Evolutionary conservation across 2,888 invertebrate species (phyloP).

Genomic region (Thera obeliscata): DNA sequence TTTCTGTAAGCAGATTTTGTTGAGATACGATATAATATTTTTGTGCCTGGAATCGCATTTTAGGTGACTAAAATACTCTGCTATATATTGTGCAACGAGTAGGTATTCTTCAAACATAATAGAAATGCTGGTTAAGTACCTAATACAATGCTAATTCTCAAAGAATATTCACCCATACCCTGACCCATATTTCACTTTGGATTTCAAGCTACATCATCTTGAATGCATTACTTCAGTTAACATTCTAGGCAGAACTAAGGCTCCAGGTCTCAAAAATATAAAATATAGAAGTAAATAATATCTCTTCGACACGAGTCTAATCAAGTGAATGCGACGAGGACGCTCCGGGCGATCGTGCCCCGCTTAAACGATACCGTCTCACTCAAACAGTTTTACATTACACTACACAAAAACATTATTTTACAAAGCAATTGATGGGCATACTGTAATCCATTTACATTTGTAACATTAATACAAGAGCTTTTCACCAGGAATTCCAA

Average conservation of each 20-base stretch:
- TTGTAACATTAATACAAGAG: neutral
- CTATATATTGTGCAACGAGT: too few relatives aligned
- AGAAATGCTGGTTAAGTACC: too few relatives aligned
- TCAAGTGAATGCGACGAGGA: conserved; percentile 25
- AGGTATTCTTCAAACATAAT: too few relatives aligned
- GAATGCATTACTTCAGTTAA: too few relatives aligned
- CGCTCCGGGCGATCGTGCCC: conserved; percentile 74
- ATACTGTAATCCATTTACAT: neutral
- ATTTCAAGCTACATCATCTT: too few relatives aligned
- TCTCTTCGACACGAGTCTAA: neutral
- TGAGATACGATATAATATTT: neutral
- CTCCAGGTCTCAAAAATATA: neutral
- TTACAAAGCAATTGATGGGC: conserved; percentile 3
- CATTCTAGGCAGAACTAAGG: neutral
- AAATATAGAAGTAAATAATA: neutral
- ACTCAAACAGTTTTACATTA: conserved; percentile 29
- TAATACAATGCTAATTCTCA: too few relatives aligned
- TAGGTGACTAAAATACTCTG: too few relatives aligned
- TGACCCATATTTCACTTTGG: too few relatives aligned
- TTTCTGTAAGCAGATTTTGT: too few relatives aligned
- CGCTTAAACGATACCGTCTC: conserved; percentile 63
- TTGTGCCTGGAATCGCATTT: neutral
- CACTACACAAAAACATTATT: conserved; percentile 1
- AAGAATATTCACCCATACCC: too few relatives aligned
- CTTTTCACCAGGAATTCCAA: conserved; percentile 12